Evolutionary conservation across 2,113 vertebrate genomes (phyloP).

Genomic region (Lophura nycthemera): DNA sequence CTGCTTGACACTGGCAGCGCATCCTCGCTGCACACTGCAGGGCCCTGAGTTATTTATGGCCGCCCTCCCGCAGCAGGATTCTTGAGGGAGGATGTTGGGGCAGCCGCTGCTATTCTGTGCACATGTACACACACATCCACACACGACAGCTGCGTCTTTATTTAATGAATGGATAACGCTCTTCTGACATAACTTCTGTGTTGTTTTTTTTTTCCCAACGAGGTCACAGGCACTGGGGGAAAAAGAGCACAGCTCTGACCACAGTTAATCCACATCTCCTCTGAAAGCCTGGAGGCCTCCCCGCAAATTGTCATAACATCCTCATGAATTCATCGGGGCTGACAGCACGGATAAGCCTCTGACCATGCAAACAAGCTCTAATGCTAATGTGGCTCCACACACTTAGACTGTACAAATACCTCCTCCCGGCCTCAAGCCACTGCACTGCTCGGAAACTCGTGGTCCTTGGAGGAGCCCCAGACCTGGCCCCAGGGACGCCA

Average conservation of each 20-base stretch:
- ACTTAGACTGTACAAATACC: background rate
- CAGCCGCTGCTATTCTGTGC: background rate
- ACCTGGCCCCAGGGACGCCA: background rate
- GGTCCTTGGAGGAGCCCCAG: background rate
- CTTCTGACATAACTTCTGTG: background rate
- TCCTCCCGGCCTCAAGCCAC: background rate
- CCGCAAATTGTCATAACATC: slow-evolving; percentile 31
- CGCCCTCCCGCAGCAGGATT: background rate
- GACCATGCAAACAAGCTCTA: slow-evolving; percentile 40
- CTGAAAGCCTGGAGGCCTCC: slow-evolving; percentile 1
- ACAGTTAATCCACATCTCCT: slow-evolving; percentile 31
- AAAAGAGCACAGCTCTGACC: background rate
- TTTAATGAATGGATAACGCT: background rate
- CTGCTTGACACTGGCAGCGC: slow-evolving; percentile 18
- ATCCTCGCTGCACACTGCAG: background rate
- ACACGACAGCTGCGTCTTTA: background rate
- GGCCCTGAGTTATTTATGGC: slow-evolving; percentile 42
- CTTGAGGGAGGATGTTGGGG: slow-evolving; percentile 44
- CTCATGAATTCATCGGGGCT: background rate
- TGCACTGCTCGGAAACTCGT: background rate
- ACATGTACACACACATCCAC: background rate
- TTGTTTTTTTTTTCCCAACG: background rate
- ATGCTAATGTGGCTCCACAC: slow-evolving; percentile 1
- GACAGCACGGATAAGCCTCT: slow-evolving; percentile 35
- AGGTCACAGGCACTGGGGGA: background rate